Percentiles rank a stretch among this genome's conserved stretches.
Conservation (phyloP, 2,888 invertebrate genomes). For the Apodemia arnacis region DNA sequence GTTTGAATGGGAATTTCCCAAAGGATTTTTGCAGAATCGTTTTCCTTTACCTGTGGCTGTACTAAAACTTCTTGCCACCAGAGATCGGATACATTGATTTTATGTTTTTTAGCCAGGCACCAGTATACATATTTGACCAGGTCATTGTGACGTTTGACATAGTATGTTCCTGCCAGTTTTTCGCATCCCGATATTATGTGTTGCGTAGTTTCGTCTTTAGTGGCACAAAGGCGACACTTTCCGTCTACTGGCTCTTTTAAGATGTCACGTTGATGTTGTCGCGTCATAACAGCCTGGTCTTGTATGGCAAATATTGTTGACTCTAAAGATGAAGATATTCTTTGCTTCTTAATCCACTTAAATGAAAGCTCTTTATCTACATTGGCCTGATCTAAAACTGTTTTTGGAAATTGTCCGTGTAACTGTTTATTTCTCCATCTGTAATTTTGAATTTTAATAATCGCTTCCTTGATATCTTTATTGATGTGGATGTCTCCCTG, state of each 20-base stretch:
- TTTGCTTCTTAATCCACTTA: slow-evolving; percentile 31
- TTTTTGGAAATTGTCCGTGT: slow-evolving; percentile 37
- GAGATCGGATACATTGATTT: too few relatives aligned
- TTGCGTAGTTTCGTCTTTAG: not conserved
- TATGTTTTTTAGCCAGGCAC: too few relatives aligned
- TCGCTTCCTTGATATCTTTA: not conserved
- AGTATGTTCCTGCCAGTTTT: not conserved
- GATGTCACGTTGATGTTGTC: not conserved
- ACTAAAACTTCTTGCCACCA: too few relatives aligned
- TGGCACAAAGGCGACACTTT: slow-evolving; percentile 3
- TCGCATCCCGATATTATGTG: not conserved
- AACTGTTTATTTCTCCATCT: slow-evolving; percentile 24
- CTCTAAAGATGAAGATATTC: slow-evolving; percentile 8
- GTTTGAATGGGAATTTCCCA: too few relatives aligned
- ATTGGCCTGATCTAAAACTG: slow-evolving; percentile 24
- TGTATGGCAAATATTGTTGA: slow-evolving; percentile 24
- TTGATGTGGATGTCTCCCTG: not conserved
- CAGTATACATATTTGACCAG: not conserved
- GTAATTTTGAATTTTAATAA: not conserved
- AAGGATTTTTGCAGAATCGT: too few relatives aligned
- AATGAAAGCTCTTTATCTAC: slow-evolving; percentile 10
- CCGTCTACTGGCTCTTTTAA: not conserved
- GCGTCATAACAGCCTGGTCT: too few relatives aligned
- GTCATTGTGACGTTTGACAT: not conserved
- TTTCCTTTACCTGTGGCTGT: too few relatives aligned